Percentiles rank a stretch among this genome's conserved stretches.
These are phyloP conservation scores for Pachypeltis micranthus DNA, from an alignment of 1,140 invertebrate genomes.

Conservation along the genomic window DNA sequence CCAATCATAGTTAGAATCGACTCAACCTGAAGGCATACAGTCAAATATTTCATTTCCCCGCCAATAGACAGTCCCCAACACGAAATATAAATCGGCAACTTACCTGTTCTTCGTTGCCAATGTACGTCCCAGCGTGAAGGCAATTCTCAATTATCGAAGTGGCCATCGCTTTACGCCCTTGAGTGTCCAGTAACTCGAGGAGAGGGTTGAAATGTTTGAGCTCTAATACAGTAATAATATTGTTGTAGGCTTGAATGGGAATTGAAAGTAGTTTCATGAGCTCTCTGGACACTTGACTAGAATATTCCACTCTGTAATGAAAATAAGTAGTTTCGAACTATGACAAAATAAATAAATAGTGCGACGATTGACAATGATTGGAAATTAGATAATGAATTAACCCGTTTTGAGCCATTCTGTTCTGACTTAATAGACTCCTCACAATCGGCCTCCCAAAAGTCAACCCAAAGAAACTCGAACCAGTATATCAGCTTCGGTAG, in stretches of 20 bases:
- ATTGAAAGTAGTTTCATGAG: slow-evolving; percentile 85
- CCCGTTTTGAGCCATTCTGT: too few relatives aligned
- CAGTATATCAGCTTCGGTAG: too few relatives aligned
- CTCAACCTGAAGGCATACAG: slow-evolving; percentile 57
- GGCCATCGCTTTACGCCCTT: slow-evolving; percentile 74
- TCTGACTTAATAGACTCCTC: too few relatives aligned
- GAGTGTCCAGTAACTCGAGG: slow-evolving; percentile 79
- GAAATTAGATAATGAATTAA: too few relatives aligned
- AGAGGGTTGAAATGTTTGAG: slow-evolving; percentile 74
- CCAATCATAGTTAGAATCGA: slow-evolving; percentile 65
- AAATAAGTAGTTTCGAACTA: neutral
- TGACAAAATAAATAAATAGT: too few relatives aligned
- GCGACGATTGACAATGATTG: too few relatives aligned
- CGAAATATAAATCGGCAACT: too few relatives aligned
- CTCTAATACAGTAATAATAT: slow-evolving; percentile 73
- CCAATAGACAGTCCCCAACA: too few relatives aligned
- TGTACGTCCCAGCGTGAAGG: slow-evolving; percentile 74
- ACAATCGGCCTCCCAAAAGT: too few relatives aligned
- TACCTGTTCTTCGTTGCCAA: slow-evolving; percentile 73
- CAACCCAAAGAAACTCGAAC: too few relatives aligned
- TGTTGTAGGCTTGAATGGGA: slow-evolving; percentile 88
- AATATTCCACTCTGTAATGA: slow-evolving; percentile 53
- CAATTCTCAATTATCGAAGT: slow-evolving; percentile 80
- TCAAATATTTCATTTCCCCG: slow-evolving; percentile 3
- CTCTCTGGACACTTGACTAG: slow-evolving; percentile 78